Conservation (phyloP, 2,797 vertebrate species). For the Merluccius polli region DNA sequence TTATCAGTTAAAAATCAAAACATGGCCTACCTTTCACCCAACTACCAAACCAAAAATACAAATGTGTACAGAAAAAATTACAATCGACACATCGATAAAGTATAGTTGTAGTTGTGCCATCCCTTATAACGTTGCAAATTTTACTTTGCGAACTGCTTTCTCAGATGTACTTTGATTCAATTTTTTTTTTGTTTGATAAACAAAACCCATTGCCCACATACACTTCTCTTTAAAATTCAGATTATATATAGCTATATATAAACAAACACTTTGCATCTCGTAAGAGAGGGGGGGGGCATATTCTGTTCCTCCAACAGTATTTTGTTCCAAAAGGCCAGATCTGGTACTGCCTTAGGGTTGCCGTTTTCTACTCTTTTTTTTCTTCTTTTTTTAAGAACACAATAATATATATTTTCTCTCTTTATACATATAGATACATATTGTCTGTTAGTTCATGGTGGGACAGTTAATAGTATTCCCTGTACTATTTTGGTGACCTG, state of each 20-base stretch:
- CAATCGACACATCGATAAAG: not conserved
- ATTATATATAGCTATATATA: not conserved
- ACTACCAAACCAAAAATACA: not conserved
- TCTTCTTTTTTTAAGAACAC: slow-evolving; percentile 15
- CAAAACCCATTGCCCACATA: not conserved
- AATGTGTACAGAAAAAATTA: not conserved
- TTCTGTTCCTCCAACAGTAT: not conserved
- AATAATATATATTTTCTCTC: slow-evolving; percentile 59
- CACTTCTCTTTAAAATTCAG: not conserved
- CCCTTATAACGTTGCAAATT: not conserved
- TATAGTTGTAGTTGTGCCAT: not conserved
- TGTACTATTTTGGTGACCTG: slow-evolving; percentile 79
- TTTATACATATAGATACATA: slow-evolving; percentile 57
- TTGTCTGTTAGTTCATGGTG: slow-evolving; percentile 18
- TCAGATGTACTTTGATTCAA: not conserved
- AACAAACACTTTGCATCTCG: not conserved
- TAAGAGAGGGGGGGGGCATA: not conserved
- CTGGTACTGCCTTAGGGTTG: not conserved
- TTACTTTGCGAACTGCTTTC: not conserved
- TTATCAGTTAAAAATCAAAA: not conserved
- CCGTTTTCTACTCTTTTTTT: not conserved
- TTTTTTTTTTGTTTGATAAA: not conserved
- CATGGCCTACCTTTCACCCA: not conserved
- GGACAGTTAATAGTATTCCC: not conserved
- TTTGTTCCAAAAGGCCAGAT: not conserved